phyloP scores from a whole-genome alignment of 2,113 vertebrate species.

The Chloropsis hardwickii region DNA sequence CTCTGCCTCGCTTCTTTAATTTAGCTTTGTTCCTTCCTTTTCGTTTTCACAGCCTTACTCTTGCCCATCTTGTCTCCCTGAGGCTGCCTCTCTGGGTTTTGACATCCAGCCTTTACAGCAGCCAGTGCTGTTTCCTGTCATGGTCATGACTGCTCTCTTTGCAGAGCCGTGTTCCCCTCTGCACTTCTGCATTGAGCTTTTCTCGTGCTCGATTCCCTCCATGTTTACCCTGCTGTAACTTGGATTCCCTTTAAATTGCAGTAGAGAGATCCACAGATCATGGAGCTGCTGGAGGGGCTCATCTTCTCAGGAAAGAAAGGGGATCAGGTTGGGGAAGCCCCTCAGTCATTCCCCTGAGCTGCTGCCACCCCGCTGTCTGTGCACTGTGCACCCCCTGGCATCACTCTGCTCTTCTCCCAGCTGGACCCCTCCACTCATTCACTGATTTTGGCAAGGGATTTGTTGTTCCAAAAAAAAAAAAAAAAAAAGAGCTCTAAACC shows the following conservation, averaged over 20 bases:
- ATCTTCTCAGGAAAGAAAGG: not conserved
- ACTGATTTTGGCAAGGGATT: not conserved
- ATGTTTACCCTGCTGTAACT: not conserved
- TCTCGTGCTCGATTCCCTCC: not conserved
- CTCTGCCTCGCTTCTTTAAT: not conserved
- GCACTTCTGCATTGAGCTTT: not conserved
- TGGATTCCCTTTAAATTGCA: not conserved
- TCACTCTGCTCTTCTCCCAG: not conserved
- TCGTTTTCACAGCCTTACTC: not conserved
- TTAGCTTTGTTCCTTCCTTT: conserved; percentile 39
- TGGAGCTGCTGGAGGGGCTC: not conserved
- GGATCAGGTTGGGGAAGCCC: not conserved
- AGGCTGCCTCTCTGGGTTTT: not conserved
- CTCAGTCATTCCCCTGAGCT: not conserved
- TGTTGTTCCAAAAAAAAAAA: not conserved
- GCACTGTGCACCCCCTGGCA: not conserved
- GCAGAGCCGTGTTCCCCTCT: not conserved
- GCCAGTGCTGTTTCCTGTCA: not conserved
- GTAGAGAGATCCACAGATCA: not conserved
- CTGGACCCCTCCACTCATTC: not conserved
- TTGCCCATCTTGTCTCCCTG: not conserved
- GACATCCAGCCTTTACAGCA: not conserved
- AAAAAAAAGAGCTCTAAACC: not conserved
- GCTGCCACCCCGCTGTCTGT: not conserved
- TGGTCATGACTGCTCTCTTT: not conserved